Percentiles rank a stretch among this genome's conserved stretches.
Evolutionary conservation across 23 tunicate species (phyloP).

Genomic region (Diplosoma virens): DNA sequence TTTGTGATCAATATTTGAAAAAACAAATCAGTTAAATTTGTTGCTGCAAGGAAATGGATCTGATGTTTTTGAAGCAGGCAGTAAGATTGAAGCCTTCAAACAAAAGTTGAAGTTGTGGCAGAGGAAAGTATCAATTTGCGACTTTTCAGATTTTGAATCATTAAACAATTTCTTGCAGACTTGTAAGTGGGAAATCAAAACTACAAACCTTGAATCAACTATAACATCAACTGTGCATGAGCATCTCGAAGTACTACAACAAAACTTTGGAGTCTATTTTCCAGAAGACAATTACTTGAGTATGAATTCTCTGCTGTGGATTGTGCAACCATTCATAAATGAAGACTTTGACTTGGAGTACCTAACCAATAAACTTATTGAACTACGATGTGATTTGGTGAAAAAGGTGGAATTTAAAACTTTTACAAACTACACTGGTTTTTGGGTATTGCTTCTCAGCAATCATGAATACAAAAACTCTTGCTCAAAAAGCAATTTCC

Average conservation of each 20-base stretch:
- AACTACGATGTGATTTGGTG: constrained; percentile 24
- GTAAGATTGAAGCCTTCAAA: constrained; percentile 16
- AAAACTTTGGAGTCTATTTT: neutral
- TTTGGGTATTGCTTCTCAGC: neutral
- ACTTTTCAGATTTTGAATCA: constrained; percentile 19
- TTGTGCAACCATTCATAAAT: constrained; percentile 12
- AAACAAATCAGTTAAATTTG: constrained; percentile 20
- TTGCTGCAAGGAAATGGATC: neutral
- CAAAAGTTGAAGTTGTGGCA: constrained; percentile 36
- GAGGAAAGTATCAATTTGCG: constrained; percentile 20
- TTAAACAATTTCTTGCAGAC: neutral
- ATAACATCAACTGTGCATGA: constrained; percentile 14
- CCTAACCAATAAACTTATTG: neutral
- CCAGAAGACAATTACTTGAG: neutral
- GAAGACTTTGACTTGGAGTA: constrained; percentile 25
- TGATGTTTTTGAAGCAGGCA: neutral
- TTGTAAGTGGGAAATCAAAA: constrained; percentile 6
- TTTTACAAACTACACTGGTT: neutral
- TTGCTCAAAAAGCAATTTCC: too few relatives aligned
- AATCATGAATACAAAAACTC: neutral
- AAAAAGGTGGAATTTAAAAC: constrained; percentile 6
- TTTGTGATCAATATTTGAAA: constrained; percentile 2
- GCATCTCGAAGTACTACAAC: constrained; percentile 1
- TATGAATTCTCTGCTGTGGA: constrained; percentile 5
- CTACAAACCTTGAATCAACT: neutral